A percentile compares a stretch with the other conserved stretches of the same genome.
Conservation (phyloP, 2,888 invertebrate species). For the Odontocolon sp. region DNA sequence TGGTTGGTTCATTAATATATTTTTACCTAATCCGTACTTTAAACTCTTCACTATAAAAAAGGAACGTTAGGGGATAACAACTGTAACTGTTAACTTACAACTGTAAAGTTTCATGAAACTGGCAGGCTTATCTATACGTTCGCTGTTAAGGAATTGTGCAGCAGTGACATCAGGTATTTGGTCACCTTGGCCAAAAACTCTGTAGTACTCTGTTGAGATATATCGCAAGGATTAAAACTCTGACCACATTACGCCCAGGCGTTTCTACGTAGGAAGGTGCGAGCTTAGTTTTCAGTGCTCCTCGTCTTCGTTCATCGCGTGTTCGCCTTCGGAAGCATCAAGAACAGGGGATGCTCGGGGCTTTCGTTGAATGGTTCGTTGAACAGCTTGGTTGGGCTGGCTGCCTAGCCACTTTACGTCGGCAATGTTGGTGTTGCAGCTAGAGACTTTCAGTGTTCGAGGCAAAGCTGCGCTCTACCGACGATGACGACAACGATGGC, state of each 20-base stretch:
- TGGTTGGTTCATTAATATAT: too few relatives aligned
- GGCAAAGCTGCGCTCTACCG: background rate
- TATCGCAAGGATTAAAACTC: background rate
- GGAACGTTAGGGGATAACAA: too few relatives aligned
- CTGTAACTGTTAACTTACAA: too few relatives aligned
- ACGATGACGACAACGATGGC: constrained; percentile 7
- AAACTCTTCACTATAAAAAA: too few relatives aligned
- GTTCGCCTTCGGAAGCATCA: background rate
- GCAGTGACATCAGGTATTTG: too few relatives aligned
- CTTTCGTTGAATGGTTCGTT: background rate
- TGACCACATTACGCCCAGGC: background rate
- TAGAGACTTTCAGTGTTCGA: background rate
- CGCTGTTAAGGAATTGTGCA: too few relatives aligned
- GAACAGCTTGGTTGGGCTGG: background rate
- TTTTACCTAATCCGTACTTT: too few relatives aligned
- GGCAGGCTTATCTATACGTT: too few relatives aligned
- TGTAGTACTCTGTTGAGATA: background rate
- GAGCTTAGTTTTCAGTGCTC: background rate
- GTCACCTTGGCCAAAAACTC: too few relatives aligned
- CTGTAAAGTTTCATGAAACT: too few relatives aligned
- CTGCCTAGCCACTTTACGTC: constrained; percentile 4
- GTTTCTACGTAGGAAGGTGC: background rate
- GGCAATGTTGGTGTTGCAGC: background rate
- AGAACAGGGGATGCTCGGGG: background rate
- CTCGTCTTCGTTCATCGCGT: background rate